Evolutionary conservation across 2,888 invertebrate genomes (phyloP).

Genomic region (Drosophila lutescens): DNA sequence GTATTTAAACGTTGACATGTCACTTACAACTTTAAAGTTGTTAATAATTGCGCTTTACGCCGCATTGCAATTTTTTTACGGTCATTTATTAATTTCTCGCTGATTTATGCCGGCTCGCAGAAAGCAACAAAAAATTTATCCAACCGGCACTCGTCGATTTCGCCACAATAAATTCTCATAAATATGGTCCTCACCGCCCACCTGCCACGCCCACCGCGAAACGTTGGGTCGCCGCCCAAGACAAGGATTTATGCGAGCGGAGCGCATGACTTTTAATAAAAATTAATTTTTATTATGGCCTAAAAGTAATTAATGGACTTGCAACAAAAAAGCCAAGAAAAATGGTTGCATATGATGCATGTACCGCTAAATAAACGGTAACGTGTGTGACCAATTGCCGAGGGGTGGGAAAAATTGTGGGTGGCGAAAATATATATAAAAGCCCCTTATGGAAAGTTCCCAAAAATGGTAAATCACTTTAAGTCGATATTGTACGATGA

Average conservation of each 20-base stretch:
- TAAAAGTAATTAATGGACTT: conserved; percentile 77
- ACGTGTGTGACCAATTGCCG: conserved; percentile 24
- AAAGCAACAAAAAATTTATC: conserved; percentile 56
- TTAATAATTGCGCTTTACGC: conserved; percentile 67
- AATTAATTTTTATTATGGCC: conserved; percentile 77
- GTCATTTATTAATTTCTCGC: conserved; percentile 72
- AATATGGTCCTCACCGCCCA: conserved; percentile 46
- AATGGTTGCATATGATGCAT: conserved; percentile 69
- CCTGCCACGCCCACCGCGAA: conserved; percentile 30
- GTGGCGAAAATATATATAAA: not conserved
- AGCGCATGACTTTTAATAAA: conserved; percentile 77
- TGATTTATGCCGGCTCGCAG: conserved; percentile 61
- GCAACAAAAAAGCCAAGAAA: conserved; percentile 43
- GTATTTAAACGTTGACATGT: conserved; percentile 58
- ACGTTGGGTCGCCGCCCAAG: conserved; percentile 49
- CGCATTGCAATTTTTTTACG: conserved; percentile 44
- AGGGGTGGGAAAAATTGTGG: not conserved
- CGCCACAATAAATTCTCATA: conserved; percentile 75
- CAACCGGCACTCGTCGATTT: conserved; percentile 71
- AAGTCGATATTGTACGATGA: too few relatives aligned
- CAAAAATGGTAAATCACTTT: too few relatives aligned
- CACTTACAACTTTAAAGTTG: conserved; percentile 67
- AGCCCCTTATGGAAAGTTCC: too few relatives aligned
- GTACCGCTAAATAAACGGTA: conserved; percentile 50
- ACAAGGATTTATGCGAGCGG: conserved; percentile 73